Conservation (phyloP, 2,797 vertebrate species). For the Labroides dimidiatus region DNA sequence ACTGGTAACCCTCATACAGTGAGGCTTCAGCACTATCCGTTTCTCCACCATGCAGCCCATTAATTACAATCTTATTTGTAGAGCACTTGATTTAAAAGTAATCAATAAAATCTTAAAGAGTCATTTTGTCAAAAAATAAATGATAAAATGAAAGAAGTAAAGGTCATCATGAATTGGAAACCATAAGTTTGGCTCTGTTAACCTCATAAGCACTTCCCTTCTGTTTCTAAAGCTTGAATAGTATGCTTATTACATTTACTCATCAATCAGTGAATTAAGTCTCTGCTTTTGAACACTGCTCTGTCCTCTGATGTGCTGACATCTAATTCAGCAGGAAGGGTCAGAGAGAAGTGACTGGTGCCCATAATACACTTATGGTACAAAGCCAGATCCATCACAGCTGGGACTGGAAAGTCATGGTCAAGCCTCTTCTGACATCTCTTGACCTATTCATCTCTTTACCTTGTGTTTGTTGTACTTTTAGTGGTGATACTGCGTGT, state of each 20-base stretch:
- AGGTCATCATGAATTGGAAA: conserved; percentile 31
- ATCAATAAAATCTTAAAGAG: no score
- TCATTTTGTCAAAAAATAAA: background rate
- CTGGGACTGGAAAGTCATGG: conserved; percentile 12
- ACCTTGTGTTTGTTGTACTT: background rate
- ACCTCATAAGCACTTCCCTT: conserved; percentile 9
- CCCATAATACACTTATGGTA: conserved; percentile 48
- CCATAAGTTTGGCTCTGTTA: background rate
- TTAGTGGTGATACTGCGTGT: conserved; percentile 11
- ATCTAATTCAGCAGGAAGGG: conserved; percentile 34
- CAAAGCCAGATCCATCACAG: conserved; percentile 32
- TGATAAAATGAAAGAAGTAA: conserved; percentile 11
- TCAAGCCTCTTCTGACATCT: conserved; percentile 34
- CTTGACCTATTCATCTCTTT: background rate
- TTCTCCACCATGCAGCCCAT: no score
- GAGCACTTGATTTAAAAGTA: no score
- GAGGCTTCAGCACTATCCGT: no score
- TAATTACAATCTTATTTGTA: no score
- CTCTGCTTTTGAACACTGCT: conserved; percentile 1
- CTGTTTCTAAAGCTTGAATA: conserved; percentile 21
- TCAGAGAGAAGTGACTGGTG: conserved; percentile 26
- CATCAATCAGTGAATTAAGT: conserved; percentile 27
- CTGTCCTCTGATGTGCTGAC: conserved; percentile 19
- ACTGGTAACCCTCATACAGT: no score
- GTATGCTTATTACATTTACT: conserved; percentile 26